These are phyloP conservation scores for Eunapius fragilis DNA, from an alignment of 37 sponge, comb jelly and placozoan genomes.

Conservation along the genomic window DNA sequence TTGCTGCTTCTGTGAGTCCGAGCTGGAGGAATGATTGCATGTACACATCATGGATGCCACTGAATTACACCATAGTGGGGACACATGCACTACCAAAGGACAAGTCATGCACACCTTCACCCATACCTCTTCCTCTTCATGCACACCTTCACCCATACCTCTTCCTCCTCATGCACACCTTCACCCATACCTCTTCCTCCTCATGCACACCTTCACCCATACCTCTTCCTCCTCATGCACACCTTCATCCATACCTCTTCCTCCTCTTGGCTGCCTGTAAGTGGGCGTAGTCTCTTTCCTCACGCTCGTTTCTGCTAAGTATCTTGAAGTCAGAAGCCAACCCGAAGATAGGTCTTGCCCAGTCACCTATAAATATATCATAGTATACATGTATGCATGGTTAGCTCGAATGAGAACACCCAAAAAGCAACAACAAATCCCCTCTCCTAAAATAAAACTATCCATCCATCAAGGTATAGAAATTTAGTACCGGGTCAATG, in stretches of 20 bases:
- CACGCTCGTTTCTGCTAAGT: conserved; percentile 90
- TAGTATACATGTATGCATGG: too few relatives aligned
- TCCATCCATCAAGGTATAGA: too few relatives aligned
- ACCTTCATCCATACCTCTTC: conserved; percentile 42
- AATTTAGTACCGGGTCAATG: too few relatives aligned
- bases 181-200: background rate
- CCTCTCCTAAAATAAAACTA: too few relatives aligned
- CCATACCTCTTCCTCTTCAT: background rate
- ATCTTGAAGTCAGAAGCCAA: conserved; percentile 86
- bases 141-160: conserved; percentile 6
- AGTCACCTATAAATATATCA: too few relatives aligned
- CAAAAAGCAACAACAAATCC: too few relatives aligned
- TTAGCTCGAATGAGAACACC: too few relatives aligned
- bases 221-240: background rate
- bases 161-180: background rate
- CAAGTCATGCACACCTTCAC: background rate
- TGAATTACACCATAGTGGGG: too few relatives aligned
- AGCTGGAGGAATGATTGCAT: background rate
- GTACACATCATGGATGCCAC: background rate
- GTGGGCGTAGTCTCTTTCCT: conserved; percentile 81
- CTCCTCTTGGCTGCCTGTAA: conserved; percentile 63
- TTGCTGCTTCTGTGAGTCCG: background rate
- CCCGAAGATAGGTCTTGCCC: conserved; percentile 98
- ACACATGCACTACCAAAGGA: too few relatives aligned
- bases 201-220: background rate